Evolutionary conservation across 2,113 vertebrate species (phyloP).

Genomic region (Platysteira castanea): DNA sequence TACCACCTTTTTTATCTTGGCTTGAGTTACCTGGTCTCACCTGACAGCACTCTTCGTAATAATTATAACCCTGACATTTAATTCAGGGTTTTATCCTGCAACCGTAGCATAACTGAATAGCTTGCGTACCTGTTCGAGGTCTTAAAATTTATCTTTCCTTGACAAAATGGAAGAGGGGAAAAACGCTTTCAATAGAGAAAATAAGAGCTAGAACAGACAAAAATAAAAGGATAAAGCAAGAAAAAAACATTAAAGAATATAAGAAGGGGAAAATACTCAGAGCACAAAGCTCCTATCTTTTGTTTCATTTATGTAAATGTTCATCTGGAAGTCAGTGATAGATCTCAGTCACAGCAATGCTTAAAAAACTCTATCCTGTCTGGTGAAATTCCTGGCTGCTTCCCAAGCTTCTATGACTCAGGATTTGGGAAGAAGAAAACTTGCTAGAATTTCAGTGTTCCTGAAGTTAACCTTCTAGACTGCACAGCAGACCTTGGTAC

Average conservation of each 20-base stretch:
- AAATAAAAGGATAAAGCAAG: not conserved
- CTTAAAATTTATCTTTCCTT: conserved; percentile 1
- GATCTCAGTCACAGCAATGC: not conserved
- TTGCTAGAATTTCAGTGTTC: not conserved
- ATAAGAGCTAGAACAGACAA: not conserved
- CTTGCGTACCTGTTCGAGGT: not conserved
- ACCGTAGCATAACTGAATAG: not conserved
- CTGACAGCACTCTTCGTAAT: not conserved
- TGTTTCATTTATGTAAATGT: not conserved
- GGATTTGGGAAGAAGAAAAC: not conserved
- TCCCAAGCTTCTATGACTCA: not conserved
- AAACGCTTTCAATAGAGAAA: not conserved
- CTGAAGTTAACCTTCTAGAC: not conserved
- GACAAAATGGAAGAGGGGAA: not conserved
- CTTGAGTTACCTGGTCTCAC: not conserved
- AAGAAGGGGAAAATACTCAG: not conserved
- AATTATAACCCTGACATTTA: conserved; percentile 21
- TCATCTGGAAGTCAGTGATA: not conserved
- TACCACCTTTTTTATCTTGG: not conserved
- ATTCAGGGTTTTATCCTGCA: not conserved
- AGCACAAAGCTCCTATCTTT: not conserved
- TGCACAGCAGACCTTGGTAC: not conserved
- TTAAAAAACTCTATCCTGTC: not conserved
- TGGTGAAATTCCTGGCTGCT: not conserved
- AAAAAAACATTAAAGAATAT: not conserved